Base-by-base conservation (phyloP, 2,113 vertebrate genomes). In the Melanostigma gelatinosum region DNA sequence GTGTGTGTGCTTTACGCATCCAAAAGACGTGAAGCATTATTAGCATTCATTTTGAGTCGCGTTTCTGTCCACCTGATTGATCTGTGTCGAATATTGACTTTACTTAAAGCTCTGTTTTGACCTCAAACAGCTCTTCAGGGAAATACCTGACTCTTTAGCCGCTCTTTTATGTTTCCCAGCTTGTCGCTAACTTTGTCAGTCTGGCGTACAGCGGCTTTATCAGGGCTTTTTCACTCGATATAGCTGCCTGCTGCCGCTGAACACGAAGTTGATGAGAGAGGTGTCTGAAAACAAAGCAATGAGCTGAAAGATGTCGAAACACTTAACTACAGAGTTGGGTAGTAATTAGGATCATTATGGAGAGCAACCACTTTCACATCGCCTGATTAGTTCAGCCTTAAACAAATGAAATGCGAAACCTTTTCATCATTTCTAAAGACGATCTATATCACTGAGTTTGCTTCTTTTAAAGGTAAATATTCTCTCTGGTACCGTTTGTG, bases 231-330 rank as follows among this genome's bases (percentile, higher is more conserved):
- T 20, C 24, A 29, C 8, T 29, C 40, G 46, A 46, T 44, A 29
- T 8, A 66, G 63, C 44, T 48, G 65, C 9, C 27, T 32, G 42
- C 65, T 29, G 44, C 65, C 7, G 44, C 46, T 34, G 18, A 18
- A 36, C 12, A n/a, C 0, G 7, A 52, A 68, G 16, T 50, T 22
- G 10, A 46, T 64, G 6, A 64, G 36, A 40, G 32, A 63, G 10
- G 34, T 63, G 61, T 38, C 34, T 36, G 34, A 16, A 65, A 65
- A 65, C n/a, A 44, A 65, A 65, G 32, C 64, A 67, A 46, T 46
- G 27, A 29, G 24, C 42, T 48, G 24, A 67, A 48, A 48, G 42
- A 48, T 48, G 44, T 7, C 15, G 10, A 42, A 42, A 42, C 36
- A 24, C 62, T 60, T 20, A 34, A 20, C 16, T 15, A 18, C 5